Conservation (phyloP, 1,140 invertebrate species). For the Macrosteles quadrilineatus region DNA sequence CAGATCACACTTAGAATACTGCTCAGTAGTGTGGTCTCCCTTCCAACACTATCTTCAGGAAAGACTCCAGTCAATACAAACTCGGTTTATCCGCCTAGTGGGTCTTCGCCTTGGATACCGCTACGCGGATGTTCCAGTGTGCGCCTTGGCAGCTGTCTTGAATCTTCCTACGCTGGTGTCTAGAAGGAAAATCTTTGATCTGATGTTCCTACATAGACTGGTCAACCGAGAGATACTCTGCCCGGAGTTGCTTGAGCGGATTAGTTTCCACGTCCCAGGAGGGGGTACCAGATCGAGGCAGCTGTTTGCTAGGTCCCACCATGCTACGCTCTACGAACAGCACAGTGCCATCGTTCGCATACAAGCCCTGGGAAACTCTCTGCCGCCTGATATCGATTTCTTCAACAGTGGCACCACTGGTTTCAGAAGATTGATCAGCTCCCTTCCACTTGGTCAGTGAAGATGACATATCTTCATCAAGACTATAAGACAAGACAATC, state of each 20-base stretch:
- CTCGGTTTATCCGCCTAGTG: not conserved
- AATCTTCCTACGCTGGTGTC: not conserved
- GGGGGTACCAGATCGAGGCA: not conserved
- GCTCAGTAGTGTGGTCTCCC: not conserved
- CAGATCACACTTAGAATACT: not conserved
- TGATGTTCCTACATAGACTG: not conserved
- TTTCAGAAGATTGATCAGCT: too few relatives aligned
- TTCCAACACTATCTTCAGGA: not conserved
- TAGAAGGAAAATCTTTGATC: not conserved
- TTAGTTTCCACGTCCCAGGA: not conserved
- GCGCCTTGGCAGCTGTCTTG: not conserved
- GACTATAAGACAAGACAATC: too few relatives aligned
- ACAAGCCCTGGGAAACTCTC: not conserved
- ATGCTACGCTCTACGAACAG: not conserved
- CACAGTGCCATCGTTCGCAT: not conserved
- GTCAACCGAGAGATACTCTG: not conserved
- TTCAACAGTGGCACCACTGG: not conserved
- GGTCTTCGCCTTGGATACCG: not conserved
- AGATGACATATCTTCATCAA: too few relatives aligned
- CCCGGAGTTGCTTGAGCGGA: not conserved
- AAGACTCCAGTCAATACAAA: not conserved
- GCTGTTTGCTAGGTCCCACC: not conserved
- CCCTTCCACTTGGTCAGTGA: too few relatives aligned
- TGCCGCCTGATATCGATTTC: not conserved
- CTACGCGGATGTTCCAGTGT: not conserved